Conservation (phyloP, 1,140 invertebrate genomes). For the Teleogryllus occipitalis region DNA sequence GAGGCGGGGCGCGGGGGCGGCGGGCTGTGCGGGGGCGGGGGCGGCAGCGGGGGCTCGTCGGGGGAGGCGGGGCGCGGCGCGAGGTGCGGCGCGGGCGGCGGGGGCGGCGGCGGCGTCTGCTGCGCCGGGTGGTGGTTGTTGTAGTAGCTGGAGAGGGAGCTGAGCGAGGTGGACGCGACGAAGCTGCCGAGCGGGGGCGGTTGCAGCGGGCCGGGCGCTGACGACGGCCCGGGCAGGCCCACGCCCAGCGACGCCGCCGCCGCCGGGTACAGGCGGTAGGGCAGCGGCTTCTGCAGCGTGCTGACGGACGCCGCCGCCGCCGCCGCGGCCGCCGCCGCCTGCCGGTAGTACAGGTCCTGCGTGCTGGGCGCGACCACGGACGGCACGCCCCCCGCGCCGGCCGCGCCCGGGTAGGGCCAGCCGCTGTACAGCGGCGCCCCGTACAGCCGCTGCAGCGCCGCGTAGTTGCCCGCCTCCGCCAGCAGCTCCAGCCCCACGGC, state of each 20-base stretch:
- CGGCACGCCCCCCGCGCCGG: conserved; percentile 47
- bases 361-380: conserved; percentile 43
- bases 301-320: conserved; percentile 52
- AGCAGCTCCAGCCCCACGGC: conserved; percentile 93
- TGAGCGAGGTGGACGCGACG: conserved; percentile 47
- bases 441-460: conserved; percentile 89
- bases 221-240: conserved; percentile 40
- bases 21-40: conserved; percentile 11
- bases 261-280: conserved; percentile 66
- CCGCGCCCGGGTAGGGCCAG: conserved; percentile 49
- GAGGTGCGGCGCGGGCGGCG: conserved; percentile 31
- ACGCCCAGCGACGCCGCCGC: conserved; percentile 44
- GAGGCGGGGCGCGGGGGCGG: background rate
- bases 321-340: conserved; percentile 58
- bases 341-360: conserved; percentile 71
- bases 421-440: conserved; percentile 48
- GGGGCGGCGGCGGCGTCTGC: conserved; percentile 33
- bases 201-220: conserved; percentile 8
- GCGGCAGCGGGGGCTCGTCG: conserved; percentile 6
- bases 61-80: conserved; percentile 33
- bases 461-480: conserved; percentile 93
- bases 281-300: conserved; percentile 79
- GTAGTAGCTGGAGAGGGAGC: conserved; percentile 52
- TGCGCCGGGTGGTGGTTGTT: conserved; percentile 37
- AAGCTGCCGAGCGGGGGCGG: conserved; percentile 49